phyloP scores from a whole-genome alignment of 2,888 invertebrate genomes.

The Drosophila differens region DNA sequence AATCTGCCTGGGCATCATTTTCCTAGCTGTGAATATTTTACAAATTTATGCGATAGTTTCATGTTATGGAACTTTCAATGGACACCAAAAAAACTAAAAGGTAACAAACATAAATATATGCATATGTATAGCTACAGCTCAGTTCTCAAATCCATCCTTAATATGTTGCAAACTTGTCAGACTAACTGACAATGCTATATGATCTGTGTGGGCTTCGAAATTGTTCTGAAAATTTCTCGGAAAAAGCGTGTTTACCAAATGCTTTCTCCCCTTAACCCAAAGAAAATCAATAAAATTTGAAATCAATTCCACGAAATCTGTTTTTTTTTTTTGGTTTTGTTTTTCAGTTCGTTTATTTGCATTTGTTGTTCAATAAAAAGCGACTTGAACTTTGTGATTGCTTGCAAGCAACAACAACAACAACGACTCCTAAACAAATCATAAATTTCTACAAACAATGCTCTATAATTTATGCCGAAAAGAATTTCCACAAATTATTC shows the following conservation, averaged over 20 bases:
- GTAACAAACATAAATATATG: conserved; percentile 45
- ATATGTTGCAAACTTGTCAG: conserved; percentile 2
- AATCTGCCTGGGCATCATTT: conserved; percentile 74
- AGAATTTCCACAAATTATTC: conserved; percentile 27
- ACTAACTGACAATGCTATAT: conserved; percentile 14
- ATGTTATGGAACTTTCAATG: conserved; percentile 84
- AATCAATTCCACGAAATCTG: conserved; percentile 10
- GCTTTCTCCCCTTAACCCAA: neutral
- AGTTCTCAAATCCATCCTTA: neutral
- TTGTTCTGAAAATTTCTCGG: conserved; percentile 9
- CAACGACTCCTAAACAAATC: conserved; percentile 22
- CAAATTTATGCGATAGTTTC: conserved; percentile 82
- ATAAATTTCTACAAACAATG: conserved; percentile 34
- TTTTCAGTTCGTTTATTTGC: conserved; percentile 3
- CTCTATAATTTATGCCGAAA: conserved; percentile 15
- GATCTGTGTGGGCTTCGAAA: conserved; percentile 13
- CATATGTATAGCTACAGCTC: neutral
- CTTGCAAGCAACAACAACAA: conserved; percentile 24
- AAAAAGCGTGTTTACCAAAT: conserved; percentile 14
- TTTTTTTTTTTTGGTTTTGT: conserved; percentile 4
- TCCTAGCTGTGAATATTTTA: conserved; percentile 75
- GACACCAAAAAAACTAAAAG: conserved; percentile 84
- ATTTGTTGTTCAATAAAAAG: conserved; percentile 15
- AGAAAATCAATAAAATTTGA: conserved; percentile 21
- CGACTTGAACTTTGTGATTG: neutral